Base-by-base conservation (phyloP, 2,888 invertebrate genomes). In the Axea sp. region DNA sequence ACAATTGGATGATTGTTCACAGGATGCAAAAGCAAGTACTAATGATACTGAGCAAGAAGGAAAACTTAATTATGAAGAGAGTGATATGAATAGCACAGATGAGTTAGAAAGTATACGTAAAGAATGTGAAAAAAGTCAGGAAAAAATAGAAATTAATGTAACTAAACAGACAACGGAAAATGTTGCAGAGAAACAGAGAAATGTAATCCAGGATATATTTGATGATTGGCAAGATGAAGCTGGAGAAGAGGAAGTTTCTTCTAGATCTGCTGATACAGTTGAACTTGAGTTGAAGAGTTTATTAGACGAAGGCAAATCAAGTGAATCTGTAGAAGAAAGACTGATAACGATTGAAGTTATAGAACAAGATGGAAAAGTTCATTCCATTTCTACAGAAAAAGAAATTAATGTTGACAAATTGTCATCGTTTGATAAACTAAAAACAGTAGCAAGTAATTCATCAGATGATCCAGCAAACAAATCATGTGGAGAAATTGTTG, bases 141-240 rank as follows among this genome's bases (percentile, higher is more conserved):
- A 47, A 1, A 45, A 17, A 1, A 11, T 12, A 0, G 65, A 57
- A 1, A 33, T 24, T 0, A n/a, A 3, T 12, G 12, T 6, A 6
- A 1, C n/a, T 0, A 51, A 41, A n/a, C n/a, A n/a, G n/a, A n/a
- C n/a, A 9, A 1, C 17, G 0, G 55, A 39, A 45, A 26, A 1
- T 6, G 3, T 5, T 8, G 5, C 64, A 1, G 74, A 68, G 1
- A 84, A 81, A 24, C 82, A 81, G 14, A 79, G 85, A 28, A 87
- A 84, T 57, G 83, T 87, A 0, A 85, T 87, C 53, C 85, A 87
- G 62, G 86, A 86, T 53, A 87, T 87, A 4, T 86, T 86, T 62
- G 86, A 87, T 37, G 87, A 87, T 51, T 87, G 87, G 87, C 82
- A 81, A 3, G 87, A 84, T 31, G 87, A 87, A 37, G 84, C 83